A percentile compares a stretch with the other conserved stretches of the same genome.
Conservation (phyloP, 64 coral and sea anemone genomes). For the Orbicella faveolata region DNA sequence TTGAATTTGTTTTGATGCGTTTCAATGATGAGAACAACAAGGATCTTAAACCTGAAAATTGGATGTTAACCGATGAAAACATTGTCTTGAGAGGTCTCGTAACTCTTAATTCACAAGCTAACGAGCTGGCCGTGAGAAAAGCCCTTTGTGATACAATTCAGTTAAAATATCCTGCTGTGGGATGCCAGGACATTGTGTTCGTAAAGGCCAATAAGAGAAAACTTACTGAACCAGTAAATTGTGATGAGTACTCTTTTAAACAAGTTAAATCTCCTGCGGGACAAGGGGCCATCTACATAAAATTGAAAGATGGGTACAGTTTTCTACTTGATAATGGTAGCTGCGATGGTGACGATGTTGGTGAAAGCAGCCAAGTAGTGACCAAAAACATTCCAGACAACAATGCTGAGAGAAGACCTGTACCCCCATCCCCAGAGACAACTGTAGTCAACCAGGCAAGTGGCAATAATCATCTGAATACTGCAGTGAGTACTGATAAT, state of each 20-base stretch:
- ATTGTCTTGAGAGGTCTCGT: conserved; percentile 38
- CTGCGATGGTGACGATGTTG: neutral
- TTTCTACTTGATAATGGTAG: conserved; percentile 11
- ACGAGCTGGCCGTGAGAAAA: conserved; percentile 7
- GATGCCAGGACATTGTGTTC: conserved; percentile 22
- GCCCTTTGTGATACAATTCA: conserved; percentile 26
- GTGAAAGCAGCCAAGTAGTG: neutral
- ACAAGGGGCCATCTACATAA: conserved; percentile 37
- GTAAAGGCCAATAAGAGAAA: conserved; percentile 48
- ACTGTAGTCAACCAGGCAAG: too few species aligned
- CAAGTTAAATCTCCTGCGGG: conserved; percentile 43
- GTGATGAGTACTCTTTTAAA: conserved; percentile 26
- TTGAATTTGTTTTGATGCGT: conserved; percentile 18
- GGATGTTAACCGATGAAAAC: conserved; percentile 13
- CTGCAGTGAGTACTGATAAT: neutral
- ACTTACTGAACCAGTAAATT: conserved; percentile 24
- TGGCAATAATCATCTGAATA: neutral
- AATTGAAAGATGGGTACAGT: conserved; percentile 13
- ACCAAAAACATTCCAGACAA: neutral
- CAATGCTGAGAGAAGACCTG: neutral
- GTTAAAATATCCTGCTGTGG: conserved; percentile 41
- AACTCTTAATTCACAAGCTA: conserved; percentile 13
- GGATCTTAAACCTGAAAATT: neutral
- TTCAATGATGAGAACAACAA: conserved; percentile 11
- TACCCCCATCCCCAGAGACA: neutral